phyloP scores from a whole-genome alignment of 1,140 invertebrate genomes.

The Drosophila pseudoobscura region DNA sequence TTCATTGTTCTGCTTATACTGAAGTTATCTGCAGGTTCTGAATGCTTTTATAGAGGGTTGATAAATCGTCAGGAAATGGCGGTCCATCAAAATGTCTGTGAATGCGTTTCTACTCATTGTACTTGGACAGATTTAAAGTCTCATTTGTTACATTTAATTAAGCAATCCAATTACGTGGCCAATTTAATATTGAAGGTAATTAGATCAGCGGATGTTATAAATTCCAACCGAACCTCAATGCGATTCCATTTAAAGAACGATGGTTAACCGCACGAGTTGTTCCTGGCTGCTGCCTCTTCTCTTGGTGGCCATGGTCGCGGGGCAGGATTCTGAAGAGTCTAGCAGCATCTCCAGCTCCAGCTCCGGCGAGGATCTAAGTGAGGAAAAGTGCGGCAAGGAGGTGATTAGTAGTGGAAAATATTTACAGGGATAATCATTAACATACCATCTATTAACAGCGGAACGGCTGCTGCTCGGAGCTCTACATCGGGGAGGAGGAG shows the following conservation, averaged over 20 bases:
- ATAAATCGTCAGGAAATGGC: conserved; percentile 19
- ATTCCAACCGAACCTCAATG: not conserved
- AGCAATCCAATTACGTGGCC: conserved; percentile 25
- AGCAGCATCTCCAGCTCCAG: not conserved
- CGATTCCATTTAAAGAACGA: conserved; percentile 23
- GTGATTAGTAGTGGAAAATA: conserved; percentile 8
- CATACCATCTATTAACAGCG: conserved; percentile 15
- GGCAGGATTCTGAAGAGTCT: conserved; percentile 28
- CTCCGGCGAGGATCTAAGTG: conserved; percentile 13
- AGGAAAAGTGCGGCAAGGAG: conserved; percentile 38
- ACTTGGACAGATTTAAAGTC: conserved; percentile 11
- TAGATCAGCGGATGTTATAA: conserved; percentile 46
- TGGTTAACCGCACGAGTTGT: conserved; percentile 22
- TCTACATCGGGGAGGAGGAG: conserved; percentile 45
- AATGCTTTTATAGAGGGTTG: conserved; percentile 32
- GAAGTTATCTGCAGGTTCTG: not conserved
- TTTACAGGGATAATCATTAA: not conserved
- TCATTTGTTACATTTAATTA: conserved; percentile 59
- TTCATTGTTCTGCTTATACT: conserved; percentile 28
- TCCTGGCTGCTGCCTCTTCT: conserved; percentile 16
- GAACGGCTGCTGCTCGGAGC: conserved; percentile 51
- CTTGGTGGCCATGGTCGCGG: conserved; percentile 3
- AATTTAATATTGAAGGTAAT: conserved; percentile 10
- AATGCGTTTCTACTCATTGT: conserved; percentile 31
- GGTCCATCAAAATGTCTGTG: conserved; percentile 10